Conservation (phyloP, 2,888 invertebrate species). For the Labia minor region DNA sequence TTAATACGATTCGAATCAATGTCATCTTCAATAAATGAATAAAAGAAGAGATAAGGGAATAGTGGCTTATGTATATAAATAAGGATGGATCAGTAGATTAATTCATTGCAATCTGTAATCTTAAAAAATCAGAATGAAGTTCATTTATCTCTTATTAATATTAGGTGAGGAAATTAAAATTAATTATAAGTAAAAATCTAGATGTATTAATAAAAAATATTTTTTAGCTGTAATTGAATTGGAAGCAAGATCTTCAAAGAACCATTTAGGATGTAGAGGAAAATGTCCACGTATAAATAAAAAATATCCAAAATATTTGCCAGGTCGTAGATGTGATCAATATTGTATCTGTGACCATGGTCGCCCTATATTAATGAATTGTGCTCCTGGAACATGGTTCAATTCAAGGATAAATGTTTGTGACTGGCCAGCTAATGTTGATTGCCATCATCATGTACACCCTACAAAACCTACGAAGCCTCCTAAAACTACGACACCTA, state of each 20-base stretch:
- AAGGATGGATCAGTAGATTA: no score
- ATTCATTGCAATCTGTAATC: no score
- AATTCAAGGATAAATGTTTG: constrained; percentile 20
- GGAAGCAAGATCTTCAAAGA: not conserved
- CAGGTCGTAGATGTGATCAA: not conserved
- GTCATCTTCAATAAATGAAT: no score
- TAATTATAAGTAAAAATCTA: no score
- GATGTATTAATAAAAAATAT: no score
- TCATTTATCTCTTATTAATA: no score
- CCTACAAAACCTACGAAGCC: not conserved
- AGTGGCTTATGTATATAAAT: no score
- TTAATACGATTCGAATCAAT: no score
- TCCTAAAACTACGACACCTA: not conserved
- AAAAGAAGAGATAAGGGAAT: no score
- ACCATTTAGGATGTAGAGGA: not conserved
- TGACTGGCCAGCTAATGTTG: constrained; percentile 20
- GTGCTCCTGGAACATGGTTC: constrained; percentile 16
- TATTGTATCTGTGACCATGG: constrained; percentile 17
- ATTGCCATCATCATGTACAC: not conserved
- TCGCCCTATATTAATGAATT: constrained; percentile 14
- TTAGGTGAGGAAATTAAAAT: no score
- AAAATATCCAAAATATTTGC: not conserved
- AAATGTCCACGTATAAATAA: not conserved
- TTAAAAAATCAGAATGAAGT: no score
- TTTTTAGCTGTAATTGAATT: no score